phyloP scores from a whole-genome alignment of 35 echinoderm and acorn worm genomes.

The Holothuria glaberrima region DNA sequence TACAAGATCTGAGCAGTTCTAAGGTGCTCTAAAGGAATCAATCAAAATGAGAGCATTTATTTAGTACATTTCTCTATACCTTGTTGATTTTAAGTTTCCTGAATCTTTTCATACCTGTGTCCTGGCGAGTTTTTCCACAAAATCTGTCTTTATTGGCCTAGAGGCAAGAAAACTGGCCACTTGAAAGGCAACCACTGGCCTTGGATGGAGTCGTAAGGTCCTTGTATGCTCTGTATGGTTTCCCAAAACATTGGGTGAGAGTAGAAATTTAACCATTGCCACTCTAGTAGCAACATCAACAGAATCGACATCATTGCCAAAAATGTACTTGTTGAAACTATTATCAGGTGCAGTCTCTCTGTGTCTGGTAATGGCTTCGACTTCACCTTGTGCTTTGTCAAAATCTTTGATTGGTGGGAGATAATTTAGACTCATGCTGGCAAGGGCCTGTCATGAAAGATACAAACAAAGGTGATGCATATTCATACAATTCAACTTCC shows the following conservation, averaged over 20 bases:
- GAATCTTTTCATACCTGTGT: conserved; percentile 63
- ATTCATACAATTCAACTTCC: too few species aligned
- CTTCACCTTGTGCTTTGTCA: conserved; percentile 78
- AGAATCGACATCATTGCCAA: conserved; percentile 92
- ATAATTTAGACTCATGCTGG: conserved; percentile 88
- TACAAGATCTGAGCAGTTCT: too few species aligned
- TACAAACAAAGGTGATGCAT: neutral
- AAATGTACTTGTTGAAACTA: conserved; percentile 86
- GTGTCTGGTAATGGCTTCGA: conserved; percentile 75
- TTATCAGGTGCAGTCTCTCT: conserved; percentile 64
- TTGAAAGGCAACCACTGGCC: conserved; percentile 94
- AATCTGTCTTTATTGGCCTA: conserved; percentile 61
- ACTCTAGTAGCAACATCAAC: conserved; percentile 95
- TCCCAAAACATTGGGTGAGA: conserved; percentile 83
- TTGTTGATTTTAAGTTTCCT: too few species aligned
- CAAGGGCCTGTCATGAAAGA: conserved; percentile 62
- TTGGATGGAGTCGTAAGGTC: conserved; percentile 86
- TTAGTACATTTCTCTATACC: too few species aligned
- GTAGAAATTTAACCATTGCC: conserved; percentile 92
- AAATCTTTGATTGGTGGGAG: conserved; percentile 88
- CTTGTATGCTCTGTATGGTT: conserved; percentile 91
- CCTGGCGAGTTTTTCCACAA: conserved; percentile 66
- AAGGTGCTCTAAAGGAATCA: too few species aligned
- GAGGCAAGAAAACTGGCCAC: conserved; percentile 80
- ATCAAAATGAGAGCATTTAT: too few species aligned